Evolutionary conservation across 2,113 vertebrate genomes (phyloP).

Genomic region (Hemichromis elongatus): DNA sequence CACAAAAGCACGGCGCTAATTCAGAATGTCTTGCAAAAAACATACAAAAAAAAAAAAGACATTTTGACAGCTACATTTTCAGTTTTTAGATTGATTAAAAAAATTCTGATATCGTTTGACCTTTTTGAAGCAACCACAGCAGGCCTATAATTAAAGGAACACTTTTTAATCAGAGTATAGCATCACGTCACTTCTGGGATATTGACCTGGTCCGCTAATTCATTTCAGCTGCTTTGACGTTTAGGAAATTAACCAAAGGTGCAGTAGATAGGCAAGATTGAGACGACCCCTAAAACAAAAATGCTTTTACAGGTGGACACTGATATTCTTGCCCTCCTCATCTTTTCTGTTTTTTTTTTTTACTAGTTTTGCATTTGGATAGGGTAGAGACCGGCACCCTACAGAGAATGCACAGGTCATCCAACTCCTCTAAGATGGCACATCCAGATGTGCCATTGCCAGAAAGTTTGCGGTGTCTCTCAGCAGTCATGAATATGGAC

Average conservation of each 20-base stretch:
- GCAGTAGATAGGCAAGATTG: rapidly evolving
- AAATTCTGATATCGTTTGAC: neutral
- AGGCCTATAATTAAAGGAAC: neutral
- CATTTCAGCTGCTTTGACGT: neutral
- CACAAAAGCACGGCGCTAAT: neutral
- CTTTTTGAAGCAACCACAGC: neutral
- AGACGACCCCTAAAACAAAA: rapidly evolving
- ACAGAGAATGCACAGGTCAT: neutral
- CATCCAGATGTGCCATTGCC: neutral
- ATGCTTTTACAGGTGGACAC: neutral
- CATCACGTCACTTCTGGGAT: neutral
- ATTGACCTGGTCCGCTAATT: neutral
- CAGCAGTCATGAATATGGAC: neutral
- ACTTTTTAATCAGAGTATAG: neutral
- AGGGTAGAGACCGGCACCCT: neutral
- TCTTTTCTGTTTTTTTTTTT: neutral
- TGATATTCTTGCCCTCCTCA: neutral
- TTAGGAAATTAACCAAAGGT: neutral
- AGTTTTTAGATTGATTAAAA: neutral
- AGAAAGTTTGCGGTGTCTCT: neutral
- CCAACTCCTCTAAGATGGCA: neutral
- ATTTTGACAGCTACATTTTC: neutral
- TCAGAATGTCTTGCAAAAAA: neutral
- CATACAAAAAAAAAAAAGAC: neutral
- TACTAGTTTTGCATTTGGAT: neutral